Conservation (phyloP, 2,113 vertebrate genomes). For the Oreochromis aureus region DNA sequence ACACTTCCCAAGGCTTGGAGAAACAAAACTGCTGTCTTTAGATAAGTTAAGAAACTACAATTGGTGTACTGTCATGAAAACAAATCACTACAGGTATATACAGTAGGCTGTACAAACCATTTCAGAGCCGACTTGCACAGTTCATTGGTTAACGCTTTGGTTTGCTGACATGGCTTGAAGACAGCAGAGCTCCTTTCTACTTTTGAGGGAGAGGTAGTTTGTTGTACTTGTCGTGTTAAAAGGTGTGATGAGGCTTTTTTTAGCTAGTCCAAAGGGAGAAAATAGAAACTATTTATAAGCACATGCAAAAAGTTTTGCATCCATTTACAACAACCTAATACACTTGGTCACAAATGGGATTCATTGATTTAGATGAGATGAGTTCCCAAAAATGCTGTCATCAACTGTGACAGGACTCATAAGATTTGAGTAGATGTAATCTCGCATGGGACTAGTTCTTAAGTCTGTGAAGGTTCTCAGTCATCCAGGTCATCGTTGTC, state of each 20-base stretch:
- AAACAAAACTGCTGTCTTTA: background rate
- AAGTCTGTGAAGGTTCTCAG: too few species aligned
- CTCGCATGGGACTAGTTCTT: background rate
- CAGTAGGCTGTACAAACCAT: background rate
- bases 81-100: background rate
- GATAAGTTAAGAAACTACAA: background rate
- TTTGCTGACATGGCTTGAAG: constrained; percentile 1
- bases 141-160: background rate
- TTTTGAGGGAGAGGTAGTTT: background rate
- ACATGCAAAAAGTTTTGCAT: background rate
- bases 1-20: background rate
- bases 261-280: background rate
- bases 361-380: background rate
- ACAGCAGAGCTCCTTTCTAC: background rate
- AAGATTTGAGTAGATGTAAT: background rate
- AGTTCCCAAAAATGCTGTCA: background rate
- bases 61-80: background rate
- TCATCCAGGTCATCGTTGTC: too few species aligned
- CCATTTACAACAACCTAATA: background rate
- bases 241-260: background rate
- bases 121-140: background rate
- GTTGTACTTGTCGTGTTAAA: background rate
- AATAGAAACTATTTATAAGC: background rate
- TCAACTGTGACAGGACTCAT: background rate
- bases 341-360: background rate